phyloP scores from a whole-genome alignment of 2,888 invertebrate species.

The Campopleginae sp. region DNA sequence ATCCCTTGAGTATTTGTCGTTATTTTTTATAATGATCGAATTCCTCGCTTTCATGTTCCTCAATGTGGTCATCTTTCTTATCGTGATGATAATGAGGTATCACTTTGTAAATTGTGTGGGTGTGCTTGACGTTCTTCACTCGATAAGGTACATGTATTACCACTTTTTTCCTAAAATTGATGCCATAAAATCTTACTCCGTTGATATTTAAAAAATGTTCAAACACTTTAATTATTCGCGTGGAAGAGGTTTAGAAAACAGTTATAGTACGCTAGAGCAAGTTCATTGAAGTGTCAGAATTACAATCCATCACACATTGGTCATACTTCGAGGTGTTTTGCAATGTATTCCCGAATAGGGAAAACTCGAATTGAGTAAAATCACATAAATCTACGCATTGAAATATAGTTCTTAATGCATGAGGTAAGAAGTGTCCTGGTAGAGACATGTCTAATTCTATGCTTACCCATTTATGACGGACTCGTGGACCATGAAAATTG shows the following conservation, averaged over 20 bases:
- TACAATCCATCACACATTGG: not conserved
- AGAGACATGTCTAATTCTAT: not conserved
- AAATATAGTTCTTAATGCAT: not conserved
- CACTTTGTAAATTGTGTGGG: conserved; percentile 90
- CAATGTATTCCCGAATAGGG: not conserved
- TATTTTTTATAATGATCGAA: conserved; percentile 69
- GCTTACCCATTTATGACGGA: conserved; percentile 61
- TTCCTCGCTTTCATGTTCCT: conserved; percentile 63
- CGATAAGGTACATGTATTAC: conserved; percentile 89
- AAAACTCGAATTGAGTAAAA: not conserved
- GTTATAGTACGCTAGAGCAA: not conserved
- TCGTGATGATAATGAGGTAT: conserved; percentile 85
- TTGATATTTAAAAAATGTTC: not conserved
- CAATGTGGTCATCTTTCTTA: conserved; percentile 57
- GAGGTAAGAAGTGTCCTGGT: no score
- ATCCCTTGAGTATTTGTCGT: conserved; percentile 39
- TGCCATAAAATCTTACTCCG: not conserved
- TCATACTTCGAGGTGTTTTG: not conserved
- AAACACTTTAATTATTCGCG: not conserved
- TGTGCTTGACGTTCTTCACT: conserved; percentile 89
- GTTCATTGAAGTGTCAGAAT: not conserved
- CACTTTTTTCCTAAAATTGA: conserved; percentile 87
- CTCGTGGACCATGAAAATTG: conserved; percentile 56
- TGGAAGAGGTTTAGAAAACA: not conserved
- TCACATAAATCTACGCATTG: not conserved